Conservation (phyloP, 2,113 vertebrate genomes). For the Limanda limanda region DNA sequence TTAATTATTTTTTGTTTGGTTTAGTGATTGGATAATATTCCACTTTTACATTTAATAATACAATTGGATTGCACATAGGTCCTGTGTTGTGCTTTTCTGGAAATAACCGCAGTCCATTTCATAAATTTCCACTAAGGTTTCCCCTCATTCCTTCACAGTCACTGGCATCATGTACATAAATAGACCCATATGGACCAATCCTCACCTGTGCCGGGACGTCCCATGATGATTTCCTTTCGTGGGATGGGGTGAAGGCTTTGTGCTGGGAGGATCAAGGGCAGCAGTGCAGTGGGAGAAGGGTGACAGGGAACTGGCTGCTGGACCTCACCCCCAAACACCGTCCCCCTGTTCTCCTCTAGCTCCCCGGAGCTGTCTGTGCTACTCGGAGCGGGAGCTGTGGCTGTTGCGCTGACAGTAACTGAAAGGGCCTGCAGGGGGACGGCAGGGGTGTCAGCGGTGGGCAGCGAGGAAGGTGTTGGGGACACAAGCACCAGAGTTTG, state of each 20-base stretch:
- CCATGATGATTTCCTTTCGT: conserved; percentile 94
- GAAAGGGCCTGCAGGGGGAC: conserved; percentile 76
- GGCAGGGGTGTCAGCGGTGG: conserved; percentile 61
- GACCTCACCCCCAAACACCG: conserved; percentile 72
- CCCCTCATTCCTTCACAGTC: background rate
- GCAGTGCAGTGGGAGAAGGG: conserved; percentile 90
- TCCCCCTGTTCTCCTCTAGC: conserved; percentile 56
- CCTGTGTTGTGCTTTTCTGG: background rate
- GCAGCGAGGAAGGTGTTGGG: conserved; percentile 75
- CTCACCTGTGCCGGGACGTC: conserved; percentile 93
- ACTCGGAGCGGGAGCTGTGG: conserved; percentile 60
- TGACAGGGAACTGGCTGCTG: conserved; percentile 93
- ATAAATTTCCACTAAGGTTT: background rate
- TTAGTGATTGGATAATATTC: background rate
- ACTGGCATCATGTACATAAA: conserved; percentile 17
- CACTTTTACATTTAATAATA: background rate
- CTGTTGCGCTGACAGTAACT: conserved; percentile 75
- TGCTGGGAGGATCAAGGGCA: conserved; percentile 90
- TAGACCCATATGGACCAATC: conserved; percentile 14
- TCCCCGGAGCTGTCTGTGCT: conserved; percentile 61
- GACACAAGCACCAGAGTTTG: conserved; percentile 81
- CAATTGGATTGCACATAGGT: background rate
- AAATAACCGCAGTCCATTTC: background rate
- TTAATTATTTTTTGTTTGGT: background rate
- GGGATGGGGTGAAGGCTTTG: conserved; percentile 89